These are phyloP conservation scores for Protonemura montana DNA, from an alignment of 2,888 invertebrate genomes.

Conservation along the genomic window DNA sequence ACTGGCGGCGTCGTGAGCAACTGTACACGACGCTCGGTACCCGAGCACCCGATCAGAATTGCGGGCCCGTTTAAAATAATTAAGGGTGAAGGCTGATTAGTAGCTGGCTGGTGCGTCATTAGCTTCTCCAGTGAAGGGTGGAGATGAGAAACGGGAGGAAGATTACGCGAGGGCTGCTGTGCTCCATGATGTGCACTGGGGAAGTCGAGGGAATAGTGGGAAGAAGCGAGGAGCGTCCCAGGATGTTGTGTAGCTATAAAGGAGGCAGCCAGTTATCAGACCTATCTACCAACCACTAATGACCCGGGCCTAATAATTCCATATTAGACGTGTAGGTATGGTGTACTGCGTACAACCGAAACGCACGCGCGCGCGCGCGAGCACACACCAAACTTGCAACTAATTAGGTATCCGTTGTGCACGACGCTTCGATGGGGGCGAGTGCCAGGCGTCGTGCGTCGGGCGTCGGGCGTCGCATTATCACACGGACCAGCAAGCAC, in stretches of 20 bases:
- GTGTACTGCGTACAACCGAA: slow-evolving; percentile 9
- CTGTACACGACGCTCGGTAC: too few relatives aligned
- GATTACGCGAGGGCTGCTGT: slow-evolving; percentile 28
- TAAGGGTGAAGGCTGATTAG: slow-evolving; percentile 45
- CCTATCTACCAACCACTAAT: slow-evolving; percentile 24
- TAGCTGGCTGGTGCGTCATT: slow-evolving; percentile 44
- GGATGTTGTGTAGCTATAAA: neutral
- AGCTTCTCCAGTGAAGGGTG: slow-evolving; percentile 42
- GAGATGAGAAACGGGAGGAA: slow-evolving; percentile 45
- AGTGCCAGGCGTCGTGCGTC: neutral
- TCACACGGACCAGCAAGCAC: slow-evolving; percentile 16
- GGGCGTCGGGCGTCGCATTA: slow-evolving; percentile 3
- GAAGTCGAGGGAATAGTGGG: neutral
- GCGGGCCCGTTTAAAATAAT: slow-evolving; percentile 44
- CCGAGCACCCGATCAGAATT: slow-evolving; percentile 9
- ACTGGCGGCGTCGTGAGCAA: neutral
- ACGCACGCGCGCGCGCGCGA: slow-evolving; percentile 9
- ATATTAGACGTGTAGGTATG: slow-evolving; percentile 10
- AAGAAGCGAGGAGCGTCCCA: neutral
- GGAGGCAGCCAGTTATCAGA: slow-evolving; percentile 28
- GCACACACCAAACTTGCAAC: slow-evolving; percentile 43
- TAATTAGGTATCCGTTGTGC: slow-evolving; percentile 43
- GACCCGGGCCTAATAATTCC: slow-evolving; percentile 39
- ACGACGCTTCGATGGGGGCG: neutral
- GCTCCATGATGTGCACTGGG: too few relatives aligned